Evolutionary conservation across 2,888 invertebrate genomes (phyloP).

Genomic region (Sminthurinus aureus): DNA sequence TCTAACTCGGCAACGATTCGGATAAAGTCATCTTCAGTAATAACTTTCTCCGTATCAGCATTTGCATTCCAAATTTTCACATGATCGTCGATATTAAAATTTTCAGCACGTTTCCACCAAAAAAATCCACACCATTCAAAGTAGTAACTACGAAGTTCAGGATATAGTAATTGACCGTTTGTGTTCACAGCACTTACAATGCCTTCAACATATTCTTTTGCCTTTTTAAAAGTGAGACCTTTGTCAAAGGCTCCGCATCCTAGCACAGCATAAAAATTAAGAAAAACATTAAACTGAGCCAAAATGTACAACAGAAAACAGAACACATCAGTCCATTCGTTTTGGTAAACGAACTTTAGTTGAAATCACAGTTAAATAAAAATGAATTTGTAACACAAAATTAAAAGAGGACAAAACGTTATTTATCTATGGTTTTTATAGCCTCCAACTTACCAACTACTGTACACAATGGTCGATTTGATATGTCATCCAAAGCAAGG

Average conservation of each 20-base stretch:
- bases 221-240: slow-evolving; percentile 27
- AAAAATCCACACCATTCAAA: slow-evolving; percentile 42
- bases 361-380: too few relatives aligned
- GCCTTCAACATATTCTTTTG: slow-evolving; percentile 32
- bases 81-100: slow-evolving; percentile 34
- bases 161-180: slow-evolving; percentile 27
- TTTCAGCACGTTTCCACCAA: slow-evolving; percentile 38
- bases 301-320: too few relatives aligned
- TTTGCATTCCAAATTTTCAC: slow-evolving; percentile 38
- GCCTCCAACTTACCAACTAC: too few relatives aligned
- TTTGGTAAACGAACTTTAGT: too few relatives aligned
- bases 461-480: slow-evolving; percentile 53
- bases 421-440: too few relatives aligned
- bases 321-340: too few relatives aligned
- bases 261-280: too few relatives aligned
- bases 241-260: slow-evolving; percentile 55
- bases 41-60: slow-evolving; percentile 24
- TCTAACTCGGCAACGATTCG: slow-evolving; percentile 40
- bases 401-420: too few relatives aligned
- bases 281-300: too few relatives aligned
- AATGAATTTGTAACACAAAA: too few relatives aligned
- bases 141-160: slow-evolving; percentile 38
- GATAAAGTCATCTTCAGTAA: slow-evolving; percentile 42
- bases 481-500: slow-evolving; percentile 53
- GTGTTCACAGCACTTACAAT: slow-evolving; percentile 33